Percentiles rank a stretch among this genome's conserved stretches.
These are phyloP conservation scores for Tolypeutes matacus DNA, from an alignment of 2,797 vertebrate genomes.

Conservation along the genomic window DNA sequence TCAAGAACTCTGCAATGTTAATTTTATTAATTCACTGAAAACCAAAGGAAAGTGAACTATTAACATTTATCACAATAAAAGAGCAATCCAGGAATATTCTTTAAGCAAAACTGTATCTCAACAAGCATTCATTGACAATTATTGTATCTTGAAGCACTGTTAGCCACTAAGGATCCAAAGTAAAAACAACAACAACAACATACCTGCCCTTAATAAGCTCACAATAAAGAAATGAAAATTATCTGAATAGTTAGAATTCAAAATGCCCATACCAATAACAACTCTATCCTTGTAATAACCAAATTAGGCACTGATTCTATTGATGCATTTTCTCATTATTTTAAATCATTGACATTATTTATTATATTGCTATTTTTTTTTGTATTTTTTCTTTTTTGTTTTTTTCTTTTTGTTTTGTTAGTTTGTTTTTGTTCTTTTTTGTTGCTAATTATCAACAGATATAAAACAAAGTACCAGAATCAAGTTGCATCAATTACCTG, in stretches of 20 bases:
- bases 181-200: neutral
- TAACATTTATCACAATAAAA: constrained; percentile 12
- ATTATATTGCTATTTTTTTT: neutral
- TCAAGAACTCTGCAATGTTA: neutral
- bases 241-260: constrained; percentile 3
- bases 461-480: neutral
- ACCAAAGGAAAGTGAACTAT: neutral
- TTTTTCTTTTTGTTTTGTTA: no score
- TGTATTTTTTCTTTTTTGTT: neutral
- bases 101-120: neutral
- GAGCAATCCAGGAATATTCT: neutral
- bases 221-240: neutral
- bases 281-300: neutral
- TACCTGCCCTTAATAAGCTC: neutral
- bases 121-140: neutral
- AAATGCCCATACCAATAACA: neutral
- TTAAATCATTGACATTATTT: neutral
- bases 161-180: neutral
- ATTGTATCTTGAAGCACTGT: neutral
- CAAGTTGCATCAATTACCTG: neutral
- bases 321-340: neutral
- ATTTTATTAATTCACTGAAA: constrained; percentile 29
- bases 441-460: neutral
- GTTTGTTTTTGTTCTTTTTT: no score
- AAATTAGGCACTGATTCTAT: neutral